These are phyloP conservation scores for Lumbricus terrestris DNA, from an alignment of 2,888 invertebrate genomes.

Conservation along the genomic window DNA sequence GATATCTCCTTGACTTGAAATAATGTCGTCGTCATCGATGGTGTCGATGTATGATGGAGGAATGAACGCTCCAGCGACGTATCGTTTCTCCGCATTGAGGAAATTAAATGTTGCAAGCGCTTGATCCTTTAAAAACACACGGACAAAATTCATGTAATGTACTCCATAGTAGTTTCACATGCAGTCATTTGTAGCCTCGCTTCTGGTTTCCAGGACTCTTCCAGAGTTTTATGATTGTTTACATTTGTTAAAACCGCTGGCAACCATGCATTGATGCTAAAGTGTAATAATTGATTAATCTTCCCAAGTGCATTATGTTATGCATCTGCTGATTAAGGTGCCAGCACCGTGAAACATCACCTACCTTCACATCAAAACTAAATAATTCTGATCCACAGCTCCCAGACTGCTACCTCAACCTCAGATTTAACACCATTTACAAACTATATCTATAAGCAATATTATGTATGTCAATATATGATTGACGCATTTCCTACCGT, in stretches of 20 bases:
- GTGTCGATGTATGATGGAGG: constrained; percentile 57
- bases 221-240: not conserved
- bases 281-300: too few relatives aligned
- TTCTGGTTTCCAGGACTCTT: not conserved
- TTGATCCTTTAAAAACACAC: constrained; percentile 64
- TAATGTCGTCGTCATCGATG: constrained; percentile 45
- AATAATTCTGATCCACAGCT: too few relatives aligned
- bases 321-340: too few relatives aligned
- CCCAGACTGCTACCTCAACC: too few relatives aligned
- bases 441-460: too few relatives aligned
- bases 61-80: constrained; percentile 65
- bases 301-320: too few relatives aligned
- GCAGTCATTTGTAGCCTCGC: not conserved
- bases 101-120: constrained; percentile 91
- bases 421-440: too few relatives aligned
- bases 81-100: constrained; percentile 76
- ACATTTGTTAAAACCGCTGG: not conserved
- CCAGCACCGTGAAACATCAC: too few relatives aligned
- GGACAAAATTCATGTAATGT: constrained; percentile 13
- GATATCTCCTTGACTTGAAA: constrained; percentile 37
- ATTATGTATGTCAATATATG: too few relatives aligned
- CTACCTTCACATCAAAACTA: too few relatives aligned
- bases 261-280: not conserved
- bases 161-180: not conserved
- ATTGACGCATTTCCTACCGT: too few relatives aligned